These are phyloP conservation scores for Fregata magnificens DNA, from an alignment of 2,113 vertebrate species.

Conservation along the genomic window DNA sequence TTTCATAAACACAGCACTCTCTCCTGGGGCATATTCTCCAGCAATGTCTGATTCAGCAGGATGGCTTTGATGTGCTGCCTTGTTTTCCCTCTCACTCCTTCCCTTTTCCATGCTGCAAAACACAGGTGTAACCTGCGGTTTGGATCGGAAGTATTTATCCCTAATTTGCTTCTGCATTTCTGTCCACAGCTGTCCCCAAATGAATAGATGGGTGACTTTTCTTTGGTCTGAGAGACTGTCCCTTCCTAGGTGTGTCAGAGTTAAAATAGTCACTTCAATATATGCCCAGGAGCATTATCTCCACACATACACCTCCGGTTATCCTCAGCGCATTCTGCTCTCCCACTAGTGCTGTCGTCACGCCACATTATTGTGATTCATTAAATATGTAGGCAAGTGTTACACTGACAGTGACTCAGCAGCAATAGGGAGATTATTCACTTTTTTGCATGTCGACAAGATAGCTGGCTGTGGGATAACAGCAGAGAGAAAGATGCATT, in stretches of 20 bases:
- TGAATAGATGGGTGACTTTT: not conserved
- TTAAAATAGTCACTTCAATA: not conserved
- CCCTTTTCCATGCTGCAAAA: not conserved
- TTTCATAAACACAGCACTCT: rapidly evolving
- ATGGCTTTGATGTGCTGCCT: not conserved
- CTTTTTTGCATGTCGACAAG: not conserved
- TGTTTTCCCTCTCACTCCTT: not conserved
- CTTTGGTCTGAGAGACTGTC: not conserved
- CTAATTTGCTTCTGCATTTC: not conserved
- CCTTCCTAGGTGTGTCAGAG: not conserved
- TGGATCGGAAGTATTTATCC: not conserved
- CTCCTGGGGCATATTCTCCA: not conserved
- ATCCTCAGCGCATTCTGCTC: not conserved
- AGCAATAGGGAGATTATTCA: not conserved
- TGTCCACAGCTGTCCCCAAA: not conserved
- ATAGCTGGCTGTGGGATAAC: not conserved
- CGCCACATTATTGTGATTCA: not conserved
- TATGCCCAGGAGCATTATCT: not conserved
- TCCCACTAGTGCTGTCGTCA: not conserved
- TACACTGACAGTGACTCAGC: not conserved
- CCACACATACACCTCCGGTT: not conserved
- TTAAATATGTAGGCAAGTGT: not conserved
- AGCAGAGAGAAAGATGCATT: not conserved
- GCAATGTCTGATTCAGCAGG: not conserved
- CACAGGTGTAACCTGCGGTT: not conserved